Conservation (phyloP, 2,888 invertebrate genomes). For the Catotricha subobsoleta region DNA sequence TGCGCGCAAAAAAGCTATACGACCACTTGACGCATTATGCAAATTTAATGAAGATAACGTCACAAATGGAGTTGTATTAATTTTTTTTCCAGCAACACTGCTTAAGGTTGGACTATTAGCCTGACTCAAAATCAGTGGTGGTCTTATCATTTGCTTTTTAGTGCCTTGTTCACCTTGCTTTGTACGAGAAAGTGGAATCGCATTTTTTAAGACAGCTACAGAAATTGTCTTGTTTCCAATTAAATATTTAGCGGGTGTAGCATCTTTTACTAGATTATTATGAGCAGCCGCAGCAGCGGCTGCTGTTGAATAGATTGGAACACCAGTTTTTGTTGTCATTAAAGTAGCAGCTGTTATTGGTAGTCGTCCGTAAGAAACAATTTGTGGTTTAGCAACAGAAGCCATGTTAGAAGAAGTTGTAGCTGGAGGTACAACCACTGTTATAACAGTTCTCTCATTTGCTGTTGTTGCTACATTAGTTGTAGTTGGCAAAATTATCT, state of each 20-base stretch:
- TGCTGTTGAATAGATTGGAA: slow-evolving; percentile 17
- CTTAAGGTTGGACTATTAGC: slow-evolving; percentile 18
- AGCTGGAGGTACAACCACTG: neutral
- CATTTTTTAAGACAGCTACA: slow-evolving; percentile 24
- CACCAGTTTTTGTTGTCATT: slow-evolving; percentile 6
- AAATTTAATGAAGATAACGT: slow-evolving; percentile 26
- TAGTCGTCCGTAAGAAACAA: slow-evolving; percentile 1
- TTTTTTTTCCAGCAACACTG: slow-evolving; percentile 20
- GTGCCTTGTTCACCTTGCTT: slow-evolving; percentile 1
- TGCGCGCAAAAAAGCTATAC: slow-evolving; percentile 22
- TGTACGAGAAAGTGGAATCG: slow-evolving; percentile 6
- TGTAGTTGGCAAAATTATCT: neutral
- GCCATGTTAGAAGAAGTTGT: neutral
- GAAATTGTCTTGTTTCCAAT: slow-evolving; percentile 30
- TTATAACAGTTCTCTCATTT: neutral
- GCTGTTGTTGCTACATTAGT: neutral
- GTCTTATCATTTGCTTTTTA: slow-evolving; percentile 16
- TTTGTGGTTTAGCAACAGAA: slow-evolving; percentile 1
- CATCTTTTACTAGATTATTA: slow-evolving; percentile 35
- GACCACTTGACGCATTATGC: slow-evolving; percentile 23
- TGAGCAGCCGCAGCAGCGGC: slow-evolving; percentile 29
- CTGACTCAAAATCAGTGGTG: slow-evolving; percentile 20
- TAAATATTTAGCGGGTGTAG: slow-evolving; percentile 34
- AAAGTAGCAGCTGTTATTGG: slow-evolving; percentile 8
- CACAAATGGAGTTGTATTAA: slow-evolving; percentile 23